Base-by-base conservation (phyloP, 2,113 vertebrate species). In the Pagrus major region DNA sequence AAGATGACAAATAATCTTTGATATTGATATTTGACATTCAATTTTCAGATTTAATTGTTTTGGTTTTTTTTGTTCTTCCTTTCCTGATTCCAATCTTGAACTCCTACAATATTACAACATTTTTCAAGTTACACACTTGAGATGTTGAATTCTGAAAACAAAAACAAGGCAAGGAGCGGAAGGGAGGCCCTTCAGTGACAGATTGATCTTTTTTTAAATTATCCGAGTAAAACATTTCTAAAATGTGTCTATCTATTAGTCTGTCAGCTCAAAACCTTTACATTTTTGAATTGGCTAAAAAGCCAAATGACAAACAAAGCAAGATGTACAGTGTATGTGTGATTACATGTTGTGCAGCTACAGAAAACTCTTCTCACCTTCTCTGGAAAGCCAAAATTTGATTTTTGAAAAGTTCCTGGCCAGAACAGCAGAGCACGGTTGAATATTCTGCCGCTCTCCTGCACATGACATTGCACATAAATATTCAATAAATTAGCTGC, bases 401-500 rank as follows among this genome's bases (percentile, higher is more conserved):
- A 65, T 66, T 65, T 76, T 78, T 65, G 29, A 25, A 58, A 71
- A 44, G 39, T 56, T 71, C 60, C 49, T 49, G 39, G 9, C 15
- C 21, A 15, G 71, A 27, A 60, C 95, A 97, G 95, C 92, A 83
- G 91, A 94, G 91, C 14, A 2, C 90, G 87, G 90, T 14, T 93
- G 97, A 97, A 97, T 97, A 97, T 97, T 96, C 94, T 92, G 92
- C 94, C 93, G 88, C 94, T 94, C 95, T 96, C 96, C 96, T 86
- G 95, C 96, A 95, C 97, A 96, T 97, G 97, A 97, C 96, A 97
- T 95, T 95, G 96, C 96, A 98, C 97, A 98, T 98, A 98, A 99
- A 99, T 99, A 98, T 99, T 98, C 96, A 97, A 98, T 98, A 99
- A 98, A 98, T 99, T 98, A 99, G 96, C 96, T 95, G 95, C 92